Evolutionary conservation across 2,797 vertebrate genomes (phyloP).

Genomic region (Sebastes itinus): DNA sequence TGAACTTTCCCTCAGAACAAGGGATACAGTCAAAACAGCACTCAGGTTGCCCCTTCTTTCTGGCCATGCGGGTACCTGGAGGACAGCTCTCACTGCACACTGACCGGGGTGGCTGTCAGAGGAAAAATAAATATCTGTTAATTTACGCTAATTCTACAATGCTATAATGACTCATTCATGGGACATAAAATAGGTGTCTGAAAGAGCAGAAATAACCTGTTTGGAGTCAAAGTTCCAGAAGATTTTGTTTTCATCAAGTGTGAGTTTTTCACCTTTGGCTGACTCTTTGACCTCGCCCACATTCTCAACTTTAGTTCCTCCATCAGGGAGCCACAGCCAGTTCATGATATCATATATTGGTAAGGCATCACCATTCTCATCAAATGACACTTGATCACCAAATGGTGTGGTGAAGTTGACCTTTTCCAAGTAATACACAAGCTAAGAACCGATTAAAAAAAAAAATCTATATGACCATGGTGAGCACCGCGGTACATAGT

Average conservation of each 20-base stretch:
- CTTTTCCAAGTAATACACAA: constrained; percentile 25
- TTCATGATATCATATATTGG: constrained; percentile 81
- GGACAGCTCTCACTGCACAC: constrained; percentile 74
- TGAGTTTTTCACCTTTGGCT: too few species aligned
- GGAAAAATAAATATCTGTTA: not conserved
- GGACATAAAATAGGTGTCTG: not conserved
- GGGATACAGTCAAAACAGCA: constrained; percentile 54
- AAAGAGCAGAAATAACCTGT: too few species aligned
- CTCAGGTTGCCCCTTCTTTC: constrained; percentile 36
- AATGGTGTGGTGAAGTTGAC: constrained; percentile 74
- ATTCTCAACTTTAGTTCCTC: constrained; percentile 53
- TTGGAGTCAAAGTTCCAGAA: too few species aligned
- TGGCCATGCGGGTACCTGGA: constrained; percentile 67
- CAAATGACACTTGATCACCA: constrained; percentile 79
- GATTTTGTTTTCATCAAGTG: too few species aligned
- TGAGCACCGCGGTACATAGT: not conserved
- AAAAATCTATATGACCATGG: not conserved
- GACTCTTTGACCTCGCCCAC: constrained; percentile 48
- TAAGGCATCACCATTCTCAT: constrained; percentile 74
- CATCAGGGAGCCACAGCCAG: constrained; percentile 68
- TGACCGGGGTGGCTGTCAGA: constrained; percentile 54
- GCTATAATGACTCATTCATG: not conserved
- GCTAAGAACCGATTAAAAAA: not conserved
- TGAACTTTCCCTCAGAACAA: constrained; percentile 53
- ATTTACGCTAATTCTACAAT: too few species aligned